A percentile compares a stretch with the other conserved stretches of the same genome.
Conservation (phyloP, 2,797 vertebrate species). For the Periparus ater region DNA sequence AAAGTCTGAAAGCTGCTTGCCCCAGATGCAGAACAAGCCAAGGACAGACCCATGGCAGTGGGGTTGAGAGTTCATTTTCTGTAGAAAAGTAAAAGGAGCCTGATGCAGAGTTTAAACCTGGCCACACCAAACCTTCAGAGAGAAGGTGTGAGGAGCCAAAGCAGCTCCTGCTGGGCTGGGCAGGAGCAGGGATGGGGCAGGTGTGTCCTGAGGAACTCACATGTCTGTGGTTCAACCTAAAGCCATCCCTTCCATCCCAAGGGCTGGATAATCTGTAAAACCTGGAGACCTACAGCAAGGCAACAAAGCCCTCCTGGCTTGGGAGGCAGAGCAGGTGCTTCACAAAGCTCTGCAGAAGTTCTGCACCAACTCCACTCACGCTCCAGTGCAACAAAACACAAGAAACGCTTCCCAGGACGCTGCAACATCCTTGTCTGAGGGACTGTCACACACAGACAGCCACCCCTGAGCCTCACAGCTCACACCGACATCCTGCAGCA, state of each 20-base stretch:
- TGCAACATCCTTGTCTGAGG: accelerated
- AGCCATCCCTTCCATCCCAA: neutral
- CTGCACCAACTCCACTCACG: neutral
- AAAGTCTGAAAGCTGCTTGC: neutral
- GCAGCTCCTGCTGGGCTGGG: neutral
- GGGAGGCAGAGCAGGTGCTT: neutral
- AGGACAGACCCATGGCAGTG: neutral
- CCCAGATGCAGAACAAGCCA: neutral
- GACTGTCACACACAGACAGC: neutral
- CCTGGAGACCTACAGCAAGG: accelerated
- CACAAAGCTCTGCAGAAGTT: neutral
- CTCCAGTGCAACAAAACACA: neutral
- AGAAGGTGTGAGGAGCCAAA: neutral
- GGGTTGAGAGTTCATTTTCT: neutral
- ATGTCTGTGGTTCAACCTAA: accelerated
- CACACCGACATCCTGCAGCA: neutral
- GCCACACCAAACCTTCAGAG: neutral
- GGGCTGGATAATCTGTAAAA: neutral
- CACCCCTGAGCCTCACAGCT: neutral
- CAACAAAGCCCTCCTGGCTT: accelerated
- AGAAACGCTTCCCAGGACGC: accelerated
- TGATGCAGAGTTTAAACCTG: neutral
- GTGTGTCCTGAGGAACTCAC: neutral
- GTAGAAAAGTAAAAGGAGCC: neutral
- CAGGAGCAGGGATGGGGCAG: neutral